These are phyloP conservation scores for Hybognathus amarus DNA, from an alignment of 2,797 vertebrate genomes.

Conservation along the genomic window DNA sequence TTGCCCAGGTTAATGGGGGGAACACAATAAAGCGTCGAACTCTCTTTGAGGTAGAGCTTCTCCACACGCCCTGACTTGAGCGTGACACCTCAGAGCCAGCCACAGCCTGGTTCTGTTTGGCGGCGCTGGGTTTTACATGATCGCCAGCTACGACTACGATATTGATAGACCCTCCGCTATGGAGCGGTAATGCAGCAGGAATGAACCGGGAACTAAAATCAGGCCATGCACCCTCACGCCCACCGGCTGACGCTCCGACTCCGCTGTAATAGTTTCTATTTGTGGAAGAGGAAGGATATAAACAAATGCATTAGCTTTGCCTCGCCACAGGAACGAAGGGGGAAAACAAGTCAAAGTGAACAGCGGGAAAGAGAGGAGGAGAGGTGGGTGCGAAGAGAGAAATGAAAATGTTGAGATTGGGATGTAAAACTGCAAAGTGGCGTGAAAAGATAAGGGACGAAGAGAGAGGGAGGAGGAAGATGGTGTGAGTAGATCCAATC, in stretches of 20 bases:
- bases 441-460: constrained; percentile 52
- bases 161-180: constrained; percentile 47
- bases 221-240: constrained; percentile 39
- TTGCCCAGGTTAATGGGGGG: constrained; percentile 60
- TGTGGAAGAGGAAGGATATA: constrained; percentile 53
- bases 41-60: constrained; percentile 44
- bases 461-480: constrained; percentile 31
- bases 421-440: constrained; percentile 57
- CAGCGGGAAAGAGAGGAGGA: constrained; percentile 43
- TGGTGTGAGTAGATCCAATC: constrained; percentile 60
- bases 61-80: constrained; percentile 37
- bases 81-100: constrained; percentile 10
- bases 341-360: constrained; percentile 45
- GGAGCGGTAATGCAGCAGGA: constrained; percentile 35
- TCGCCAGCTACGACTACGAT: background rate
- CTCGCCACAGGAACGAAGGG: constrained; percentile 30
- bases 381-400: constrained; percentile 27
- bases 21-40: constrained; percentile 49
- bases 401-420: constrained; percentile 54
- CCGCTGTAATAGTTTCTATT: constrained; percentile 54
- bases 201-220: constrained; percentile 48
- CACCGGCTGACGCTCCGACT: constrained; percentile 42
- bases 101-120: constrained; percentile 36
- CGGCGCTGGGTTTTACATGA: constrained; percentile 15
- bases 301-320: constrained; percentile 55